Base-by-base conservation (phyloP, 2,797 vertebrate species). In the Bryconaethiops microstoma region DNA sequence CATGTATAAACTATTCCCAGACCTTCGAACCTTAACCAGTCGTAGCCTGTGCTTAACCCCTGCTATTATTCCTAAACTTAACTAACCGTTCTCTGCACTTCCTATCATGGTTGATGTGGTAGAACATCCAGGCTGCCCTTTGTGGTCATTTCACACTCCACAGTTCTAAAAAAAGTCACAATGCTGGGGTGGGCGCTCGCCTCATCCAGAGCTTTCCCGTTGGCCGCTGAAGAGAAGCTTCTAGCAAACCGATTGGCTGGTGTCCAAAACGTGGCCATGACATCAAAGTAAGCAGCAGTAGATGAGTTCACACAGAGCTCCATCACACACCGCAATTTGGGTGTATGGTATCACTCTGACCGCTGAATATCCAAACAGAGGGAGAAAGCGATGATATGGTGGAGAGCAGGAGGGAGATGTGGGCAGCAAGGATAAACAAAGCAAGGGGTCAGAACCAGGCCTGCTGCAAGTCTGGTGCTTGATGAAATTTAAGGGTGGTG, bases 171-270 rank as follows among this genome's bases (percentile, higher is more conserved):
- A 35, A 65, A 40, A 39, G 63, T 65, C 35, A 40, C 16, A 65
- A 40, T 35, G 35, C 29, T 19, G 63, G 17, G 25, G 17, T 40
- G 63, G 63, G 17, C 17, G 2, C 63, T 65, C 16, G 2, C 5
- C 35, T 40, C 17, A 7, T 19, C 63, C 63, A 40, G 63, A n/a
- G 63, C 63, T 40, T 65, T 65, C 16, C n/a, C 35, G n/a, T n/a
- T 40, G 63, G 63, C 63, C 3, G 72, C 54, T 52, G 35, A 55
- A 67, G 35, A 45, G 73, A 59, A 6, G 42, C 57, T 74, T 55
- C 71, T 78, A 73, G 70, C 71, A 74, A 82, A 78, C 77, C 55
- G 72, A 83, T 71, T 79, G 73, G 70, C 25, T 1, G 4, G 7
- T 17, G 63, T 82, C 81, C 76, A 82, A 76, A 76, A 55, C 52